Evolutionary conservation across 2,888 invertebrate species (phyloP).

Genomic region (Thereva nobilitata): DNA sequence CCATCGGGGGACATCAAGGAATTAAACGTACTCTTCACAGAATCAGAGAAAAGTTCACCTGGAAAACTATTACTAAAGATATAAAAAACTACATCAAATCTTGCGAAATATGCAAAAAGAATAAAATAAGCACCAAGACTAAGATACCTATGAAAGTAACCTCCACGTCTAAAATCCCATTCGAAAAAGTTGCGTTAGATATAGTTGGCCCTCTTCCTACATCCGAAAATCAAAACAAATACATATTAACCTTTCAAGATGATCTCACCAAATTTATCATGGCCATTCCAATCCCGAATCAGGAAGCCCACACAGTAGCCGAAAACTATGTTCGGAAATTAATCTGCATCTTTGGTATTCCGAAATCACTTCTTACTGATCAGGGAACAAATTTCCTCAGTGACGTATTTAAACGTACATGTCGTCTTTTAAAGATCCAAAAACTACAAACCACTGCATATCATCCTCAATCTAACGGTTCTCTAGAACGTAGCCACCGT

Average conservation of each 20-base stretch:
- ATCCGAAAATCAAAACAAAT: constrained; percentile 39
- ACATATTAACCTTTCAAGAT: constrained; percentile 46
- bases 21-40: constrained; percentile 45
- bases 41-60: constrained; percentile 46
- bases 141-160: too few species aligned
- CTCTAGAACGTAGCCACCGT: neutral
- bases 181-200: neutral
- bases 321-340: too few species aligned
- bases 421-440: constrained; percentile 46
- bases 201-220: neutral
- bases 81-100: constrained; percentile 47
- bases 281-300: constrained; percentile 46
- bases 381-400: too few species aligned
- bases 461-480: neutral
- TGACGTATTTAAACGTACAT: too few species aligned
- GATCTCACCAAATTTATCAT: constrained; percentile 46
- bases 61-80: constrained; percentile 49
- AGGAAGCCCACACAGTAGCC: too few species aligned
- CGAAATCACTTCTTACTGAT: too few species aligned
- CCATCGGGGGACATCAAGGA: constrained; percentile 42
- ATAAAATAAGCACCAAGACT: too few species aligned
- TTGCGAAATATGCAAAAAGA: constrained; percentile 44
- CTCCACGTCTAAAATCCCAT: neutral
- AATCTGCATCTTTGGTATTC: too few species aligned
- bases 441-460: neutral